These are phyloP conservation scores for Mus caroli DNA, from an alignment of 2,797 vertebrate genomes.

Conservation along the genomic window DNA sequence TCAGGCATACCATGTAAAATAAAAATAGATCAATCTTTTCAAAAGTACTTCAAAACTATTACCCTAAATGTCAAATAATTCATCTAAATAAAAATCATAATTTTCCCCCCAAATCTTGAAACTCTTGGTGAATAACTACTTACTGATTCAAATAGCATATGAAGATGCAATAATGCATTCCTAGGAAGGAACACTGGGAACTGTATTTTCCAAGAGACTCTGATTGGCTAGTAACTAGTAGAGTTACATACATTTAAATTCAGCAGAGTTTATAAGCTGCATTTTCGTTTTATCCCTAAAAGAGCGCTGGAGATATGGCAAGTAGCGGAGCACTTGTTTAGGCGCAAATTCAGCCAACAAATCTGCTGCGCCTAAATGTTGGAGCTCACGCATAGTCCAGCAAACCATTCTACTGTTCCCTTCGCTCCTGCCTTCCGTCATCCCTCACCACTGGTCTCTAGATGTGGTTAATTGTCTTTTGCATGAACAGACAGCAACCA, in stretches of 20 bases:
- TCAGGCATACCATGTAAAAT: not conserved
- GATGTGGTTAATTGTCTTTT: not conserved
- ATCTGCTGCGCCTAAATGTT: not conserved
- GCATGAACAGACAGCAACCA: not conserved
- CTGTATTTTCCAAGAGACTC: slow-evolving; percentile 41
- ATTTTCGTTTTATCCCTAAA: not conserved
- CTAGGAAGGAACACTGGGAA: not conserved
- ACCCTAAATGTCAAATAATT: not conserved
- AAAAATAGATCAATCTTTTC: not conserved
- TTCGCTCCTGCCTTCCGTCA: not conserved
- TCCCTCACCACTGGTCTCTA: not conserved
- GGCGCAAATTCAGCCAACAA: not conserved
- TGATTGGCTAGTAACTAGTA: not conserved
- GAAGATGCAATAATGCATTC: not conserved
- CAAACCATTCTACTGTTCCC: not conserved
- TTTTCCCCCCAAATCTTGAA: slow-evolving; percentile 52
- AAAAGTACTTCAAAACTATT: not conserved
- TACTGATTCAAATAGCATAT: not conserved
- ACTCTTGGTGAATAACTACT: not conserved
- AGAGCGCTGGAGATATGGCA: too few species aligned
- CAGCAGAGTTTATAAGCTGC: not conserved
- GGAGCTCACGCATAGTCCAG: not conserved
- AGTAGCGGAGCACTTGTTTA: not conserved
- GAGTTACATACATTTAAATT: not conserved
- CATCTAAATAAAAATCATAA: slow-evolving; percentile 43